Conservation (phyloP, 37 sponge, comb jelly and placozoan genomes). For the Axinella damicornis region DNA sequence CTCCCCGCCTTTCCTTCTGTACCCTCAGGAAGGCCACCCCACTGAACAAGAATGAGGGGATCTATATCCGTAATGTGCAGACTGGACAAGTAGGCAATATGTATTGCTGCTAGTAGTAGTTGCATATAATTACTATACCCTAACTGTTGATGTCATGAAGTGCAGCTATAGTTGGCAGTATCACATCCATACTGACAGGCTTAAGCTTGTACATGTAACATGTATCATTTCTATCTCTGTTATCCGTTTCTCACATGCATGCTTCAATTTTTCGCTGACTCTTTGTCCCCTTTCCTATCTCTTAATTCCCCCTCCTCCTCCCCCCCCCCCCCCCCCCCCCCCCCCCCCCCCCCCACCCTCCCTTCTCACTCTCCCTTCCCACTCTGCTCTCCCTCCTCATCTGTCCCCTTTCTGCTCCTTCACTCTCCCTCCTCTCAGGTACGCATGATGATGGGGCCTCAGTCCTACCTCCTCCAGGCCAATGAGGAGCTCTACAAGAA, state of each 20-base stretch:
- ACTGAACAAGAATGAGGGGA: conserved; percentile 92
- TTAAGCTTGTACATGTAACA: background rate
- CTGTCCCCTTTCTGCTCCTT: too few relatives aligned
- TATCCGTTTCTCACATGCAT: too few relatives aligned
- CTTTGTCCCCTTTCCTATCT: too few relatives aligned
- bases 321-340: too few relatives aligned
- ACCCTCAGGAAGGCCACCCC: conserved; percentile 85
- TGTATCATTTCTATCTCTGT: background rate
- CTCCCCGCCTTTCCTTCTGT: background rate
- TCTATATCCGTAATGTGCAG: conserved; percentile 84
- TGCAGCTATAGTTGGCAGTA: background rate
- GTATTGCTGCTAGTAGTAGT: too few relatives aligned
- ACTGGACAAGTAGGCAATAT: conserved; percentile 71
- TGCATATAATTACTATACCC: too few relatives aligned
- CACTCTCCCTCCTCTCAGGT: too few relatives aligned
- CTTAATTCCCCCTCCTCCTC: too few relatives aligned
- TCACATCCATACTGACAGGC: background rate
- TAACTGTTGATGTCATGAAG: background rate
- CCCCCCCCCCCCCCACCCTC: too few relatives aligned
- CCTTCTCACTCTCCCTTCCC: too few relatives aligned
- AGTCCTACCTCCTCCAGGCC: conserved; percentile 85
- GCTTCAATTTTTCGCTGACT: too few relatives aligned
- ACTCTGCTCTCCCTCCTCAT: too few relatives aligned
- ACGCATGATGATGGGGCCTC: conserved; percentile 85
- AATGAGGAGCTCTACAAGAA: conserved; percentile 85